Conservation (phyloP, 2,797 vertebrate genomes). For the Acipenser ruthenus region DNA sequence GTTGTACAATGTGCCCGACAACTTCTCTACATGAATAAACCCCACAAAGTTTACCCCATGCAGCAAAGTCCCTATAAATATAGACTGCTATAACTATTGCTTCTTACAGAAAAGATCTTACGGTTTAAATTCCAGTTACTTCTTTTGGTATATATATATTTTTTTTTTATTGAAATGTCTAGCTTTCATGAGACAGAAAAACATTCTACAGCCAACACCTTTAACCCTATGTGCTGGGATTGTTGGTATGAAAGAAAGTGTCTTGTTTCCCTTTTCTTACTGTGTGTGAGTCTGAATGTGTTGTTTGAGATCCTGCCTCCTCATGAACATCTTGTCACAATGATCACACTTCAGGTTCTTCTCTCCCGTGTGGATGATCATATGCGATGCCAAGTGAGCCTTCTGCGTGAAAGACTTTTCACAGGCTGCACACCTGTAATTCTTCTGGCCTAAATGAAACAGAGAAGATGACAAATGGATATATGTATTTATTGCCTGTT, state of each 20-base stretch:
- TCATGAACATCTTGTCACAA: conserved; percentile 87
- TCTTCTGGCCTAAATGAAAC: conserved; percentile 80
- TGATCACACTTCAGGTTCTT: conserved; percentile 95
- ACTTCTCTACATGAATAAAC: too few species aligned
- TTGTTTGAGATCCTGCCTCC: conserved; percentile 92
- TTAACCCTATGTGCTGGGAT: too few species aligned
- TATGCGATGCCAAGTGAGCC: conserved; percentile 89
- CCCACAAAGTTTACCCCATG: too few species aligned
- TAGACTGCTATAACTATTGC: too few species aligned
- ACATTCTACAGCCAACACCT: too few species aligned
- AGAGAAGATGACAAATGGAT: not conserved
- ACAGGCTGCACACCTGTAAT: conserved; percentile 84
- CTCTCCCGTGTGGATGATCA: conserved; percentile 89
- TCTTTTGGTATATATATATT: too few species aligned
- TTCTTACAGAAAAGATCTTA: too few species aligned
- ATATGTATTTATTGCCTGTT: not conserved
- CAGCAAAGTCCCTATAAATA: too few species aligned
- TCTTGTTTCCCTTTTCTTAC: conserved; percentile 49
- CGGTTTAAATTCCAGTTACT: too few species aligned
- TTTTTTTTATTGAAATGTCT: too few species aligned
- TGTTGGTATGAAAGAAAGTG: not conserved
- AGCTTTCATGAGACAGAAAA: too few species aligned
- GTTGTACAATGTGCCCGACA: too few species aligned
- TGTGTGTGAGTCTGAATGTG: conserved; percentile 91
- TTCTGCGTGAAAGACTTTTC: conserved; percentile 95